Evolutionary conservation across 2,888 invertebrate genomes (phyloP), one percentile per base, ranked within the genome.

Genomic region (Zygogramma bicolorata): DNA sequence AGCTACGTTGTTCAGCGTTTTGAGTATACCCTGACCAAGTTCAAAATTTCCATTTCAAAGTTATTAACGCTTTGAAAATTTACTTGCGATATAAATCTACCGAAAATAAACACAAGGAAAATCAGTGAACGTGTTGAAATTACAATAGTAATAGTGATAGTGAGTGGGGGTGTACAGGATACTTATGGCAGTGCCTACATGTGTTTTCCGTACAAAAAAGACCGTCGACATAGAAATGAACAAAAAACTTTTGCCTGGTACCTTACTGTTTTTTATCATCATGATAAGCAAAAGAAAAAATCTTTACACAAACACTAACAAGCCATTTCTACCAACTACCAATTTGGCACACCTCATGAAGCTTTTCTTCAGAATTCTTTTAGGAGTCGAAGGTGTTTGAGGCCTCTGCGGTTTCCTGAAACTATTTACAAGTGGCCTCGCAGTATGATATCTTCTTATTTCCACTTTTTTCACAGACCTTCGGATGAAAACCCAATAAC

Each of bases 321-420:
- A 53, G n/a, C 25, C n/a, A 22, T 53, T 53, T 53, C 53, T 53
- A 53, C 6, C 13, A 13, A 27, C 53, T 25, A 53, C 22, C 25
- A 22, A 27, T 27, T 2, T n/a, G 53, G n/a, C 57, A 58, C 75
- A 81, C 81, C 82, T 82, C 78, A 71, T 61, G 46, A 79, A 75
- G 46, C 29, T 76, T 78, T 71, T 79, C 71, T 77, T 79, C 70
- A 80, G 65, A 46, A 77, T 75, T 68, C 74, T 80, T 70, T 76
- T 76, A 68, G 81, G 81, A 46, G 75, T 79, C 40, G 74, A 75
- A 53, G 80, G 80, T 49, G 75, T 72, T 60, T 63, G 58, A 31
- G 65, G 65, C 18, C 70, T 73, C 58, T 69, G 46, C 49, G 74
- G 65, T 73, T 78, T 79, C 66, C 76, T 73, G 65, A 69, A 69